These are phyloP conservation scores for Carassius gibelio DNA, from an alignment of 2,113 vertebrate genomes.

Conservation along the genomic window DNA sequence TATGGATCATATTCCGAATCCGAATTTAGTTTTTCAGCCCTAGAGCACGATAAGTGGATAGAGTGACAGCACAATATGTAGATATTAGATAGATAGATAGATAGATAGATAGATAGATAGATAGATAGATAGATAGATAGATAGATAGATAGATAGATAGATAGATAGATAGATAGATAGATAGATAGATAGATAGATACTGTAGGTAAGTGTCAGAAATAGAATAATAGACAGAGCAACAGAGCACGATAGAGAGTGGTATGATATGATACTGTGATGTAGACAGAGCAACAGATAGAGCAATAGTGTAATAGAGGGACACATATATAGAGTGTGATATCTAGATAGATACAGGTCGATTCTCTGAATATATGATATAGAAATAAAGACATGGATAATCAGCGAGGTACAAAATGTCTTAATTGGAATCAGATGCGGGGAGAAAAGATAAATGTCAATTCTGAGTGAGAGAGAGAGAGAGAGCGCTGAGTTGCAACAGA, in stretches of 20 bases:
- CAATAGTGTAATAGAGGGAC: background rate
- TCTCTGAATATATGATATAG: background rate
- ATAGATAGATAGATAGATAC: too few relatives aligned
- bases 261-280: background rate
- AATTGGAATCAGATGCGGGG: constrained; percentile 4
- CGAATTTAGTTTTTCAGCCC: too few relatives aligned
- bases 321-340: background rate
- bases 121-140: too few relatives aligned
- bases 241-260: background rate
- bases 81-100: background rate
- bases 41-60: background rate
- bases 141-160: too few relatives aligned
- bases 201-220: background rate
- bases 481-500: constrained; percentile 73
- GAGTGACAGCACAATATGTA: background rate
- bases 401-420: background rate
- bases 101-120: too few relatives aligned
- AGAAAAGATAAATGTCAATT: background rate
- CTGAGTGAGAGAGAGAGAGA: background rate
- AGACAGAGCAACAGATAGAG: background rate
- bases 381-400: background rate
- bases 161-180: too few relatives aligned
- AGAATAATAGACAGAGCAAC: background rate
- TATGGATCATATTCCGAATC: too few relatives aligned
- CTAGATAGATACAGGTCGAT: background rate